Base-by-base conservation (phyloP, 2,888 invertebrate species). In the Exocentrus adspersus region DNA sequence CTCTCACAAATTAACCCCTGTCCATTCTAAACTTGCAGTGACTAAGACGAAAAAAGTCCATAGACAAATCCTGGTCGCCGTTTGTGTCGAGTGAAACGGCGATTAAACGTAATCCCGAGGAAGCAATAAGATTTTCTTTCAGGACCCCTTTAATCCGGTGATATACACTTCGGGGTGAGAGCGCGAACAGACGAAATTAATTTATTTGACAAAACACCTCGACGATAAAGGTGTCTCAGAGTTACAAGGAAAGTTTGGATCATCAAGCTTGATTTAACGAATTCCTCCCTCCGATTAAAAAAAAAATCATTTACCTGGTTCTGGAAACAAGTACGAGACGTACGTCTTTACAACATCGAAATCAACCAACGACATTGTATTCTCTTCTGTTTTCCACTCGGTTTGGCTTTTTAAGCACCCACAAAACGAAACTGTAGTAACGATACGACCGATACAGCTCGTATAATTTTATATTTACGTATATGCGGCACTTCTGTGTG, bases 61-160 rank as follows among this genome's bases (percentile, higher is more conserved):
- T 24, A 48, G 24, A 48, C 46, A 24, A 24, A 48, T 24, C 24
- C 14, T 12, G 46, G 46, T 46, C 14, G 46, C 24, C 21, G 46
- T 24, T 14, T 24, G 46, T 48, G 46, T 14, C 46, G 24, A 14
- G 24, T 20, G 24, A 48, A 48, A 48, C 24, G 14, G 14, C 46
- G 46, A 48, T 48, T 48, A 48, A 48, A 24, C 14, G 46, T 48
- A 48, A 48, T 48, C 46, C 46, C 24, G 24, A n/a, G 24, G 24
- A 48, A 48, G 46, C 46, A 48, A 48, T 48, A 48, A 43, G 20
- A 50, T 30, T 50, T 50, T 50, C 30, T 37, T 37, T 37, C n/a
- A 32, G 32, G 50, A 19, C 17, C n/a, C 30, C 16, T 21, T 48
- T 48, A 48, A 48, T 48, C 46, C 24, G 9, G 21, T 24, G 24